These are phyloP conservation scores for Ploceus nigricollis DNA, from an alignment of 2,113 vertebrate species.

Conservation along the genomic window DNA sequence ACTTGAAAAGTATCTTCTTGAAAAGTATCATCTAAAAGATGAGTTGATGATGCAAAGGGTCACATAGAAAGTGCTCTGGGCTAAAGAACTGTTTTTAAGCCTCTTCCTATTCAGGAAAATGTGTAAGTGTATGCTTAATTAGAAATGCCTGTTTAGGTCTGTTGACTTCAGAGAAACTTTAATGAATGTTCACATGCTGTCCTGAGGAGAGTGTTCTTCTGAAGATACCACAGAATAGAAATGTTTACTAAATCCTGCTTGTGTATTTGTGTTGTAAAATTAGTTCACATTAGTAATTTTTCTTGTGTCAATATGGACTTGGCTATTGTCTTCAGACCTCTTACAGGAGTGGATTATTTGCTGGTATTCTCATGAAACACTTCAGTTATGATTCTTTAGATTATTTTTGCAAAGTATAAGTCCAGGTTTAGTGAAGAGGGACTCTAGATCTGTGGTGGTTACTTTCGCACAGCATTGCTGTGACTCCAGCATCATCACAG, in stretches of 20 bases:
- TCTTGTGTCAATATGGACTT: neutral
- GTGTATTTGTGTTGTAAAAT: constrained; percentile 22
- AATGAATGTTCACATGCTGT: neutral
- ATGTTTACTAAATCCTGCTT: neutral
- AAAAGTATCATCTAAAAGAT: neutral
- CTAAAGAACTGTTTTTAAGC: neutral
- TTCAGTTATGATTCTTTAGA: neutral
- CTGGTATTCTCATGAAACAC: neutral
- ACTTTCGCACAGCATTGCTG: neutral
- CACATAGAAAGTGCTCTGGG: neutral
- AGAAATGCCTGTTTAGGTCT: neutral
- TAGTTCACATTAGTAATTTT: constrained; percentile 20
- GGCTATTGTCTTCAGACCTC: neutral
- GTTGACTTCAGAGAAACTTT: neutral
- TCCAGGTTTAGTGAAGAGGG: neutral
- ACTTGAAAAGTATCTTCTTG: neutral
- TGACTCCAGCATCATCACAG: neutral
- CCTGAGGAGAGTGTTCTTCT: neutral
- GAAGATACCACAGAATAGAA: neutral
- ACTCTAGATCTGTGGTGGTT: neutral
- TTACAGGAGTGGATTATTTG: neutral
- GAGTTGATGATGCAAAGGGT: neutral
- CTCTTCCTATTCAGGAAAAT: neutral
- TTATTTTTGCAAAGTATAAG: neutral
- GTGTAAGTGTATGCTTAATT: neutral